A percentile compares a stretch with the other conserved stretches of the same genome.
These are phyloP conservation scores for Herminia tarsipennalis DNA, from an alignment of 2,888 invertebrate species.

Conservation along the genomic window DNA sequence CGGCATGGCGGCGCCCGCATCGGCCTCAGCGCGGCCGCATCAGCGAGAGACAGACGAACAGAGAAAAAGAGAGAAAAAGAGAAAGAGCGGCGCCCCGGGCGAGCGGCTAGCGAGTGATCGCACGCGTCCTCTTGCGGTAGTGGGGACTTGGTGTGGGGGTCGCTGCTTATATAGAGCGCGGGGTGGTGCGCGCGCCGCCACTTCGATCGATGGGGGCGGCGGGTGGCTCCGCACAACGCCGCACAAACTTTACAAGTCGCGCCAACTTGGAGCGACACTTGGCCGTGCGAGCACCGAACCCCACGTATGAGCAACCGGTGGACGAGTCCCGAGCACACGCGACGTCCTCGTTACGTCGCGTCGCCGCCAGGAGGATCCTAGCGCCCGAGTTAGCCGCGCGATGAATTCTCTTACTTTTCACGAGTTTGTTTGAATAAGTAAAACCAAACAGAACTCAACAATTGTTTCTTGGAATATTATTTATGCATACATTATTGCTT, in stretches of 20 bases:
- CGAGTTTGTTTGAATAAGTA: constrained; percentile 19
- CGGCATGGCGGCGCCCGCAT: constrained; percentile 91
- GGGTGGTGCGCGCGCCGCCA: constrained; percentile 76
- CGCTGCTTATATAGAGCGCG: constrained; percentile 77
- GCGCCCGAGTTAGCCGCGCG: constrained; percentile 5
- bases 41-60: constrained; percentile 83
- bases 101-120: constrained; percentile 81
- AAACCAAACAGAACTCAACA: constrained; percentile 13
- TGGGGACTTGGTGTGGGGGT: constrained; percentile 72
- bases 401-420: constrained; percentile 25
- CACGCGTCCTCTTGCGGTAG: constrained; percentile 86
- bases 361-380: constrained; percentile 10
- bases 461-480: not conserved
- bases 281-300: constrained; percentile 51
- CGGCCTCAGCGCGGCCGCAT: constrained; percentile 84
- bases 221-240: constrained; percentile 54
- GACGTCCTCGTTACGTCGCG: constrained; percentile 24
- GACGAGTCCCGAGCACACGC: constrained; percentile 48
- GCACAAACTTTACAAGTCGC: constrained; percentile 68
- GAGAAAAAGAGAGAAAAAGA: constrained; percentile 82
- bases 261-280: constrained; percentile 73
- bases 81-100: constrained; percentile 84
- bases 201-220: constrained; percentile 73
- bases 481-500: not conserved
- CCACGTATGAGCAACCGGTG: constrained; percentile 75